Evolutionary conservation across 1,140 invertebrate genomes (phyloP), one percentile per base, ranked within the genome.

Genomic region (Physella acuta): DNA sequence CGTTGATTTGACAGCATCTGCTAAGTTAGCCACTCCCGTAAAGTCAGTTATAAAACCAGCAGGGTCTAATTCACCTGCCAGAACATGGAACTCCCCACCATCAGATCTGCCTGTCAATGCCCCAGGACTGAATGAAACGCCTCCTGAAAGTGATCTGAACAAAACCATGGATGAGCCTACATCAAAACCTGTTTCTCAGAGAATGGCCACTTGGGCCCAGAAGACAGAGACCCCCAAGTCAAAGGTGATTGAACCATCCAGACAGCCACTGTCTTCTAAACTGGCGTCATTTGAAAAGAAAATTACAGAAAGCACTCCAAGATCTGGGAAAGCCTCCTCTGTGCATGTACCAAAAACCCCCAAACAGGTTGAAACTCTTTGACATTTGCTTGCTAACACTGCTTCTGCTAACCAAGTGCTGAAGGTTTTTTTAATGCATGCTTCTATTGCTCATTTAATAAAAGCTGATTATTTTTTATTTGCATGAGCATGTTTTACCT

Each of bases 161-260:
- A 59, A 60, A 8, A 74, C 74, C 33, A 66, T 67, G 8, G 76
- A 76, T 44, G 76, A 76, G 61, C 76, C 73, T 51, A 76, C 78
- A 16, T 56, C 16, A 0, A 75, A 75, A 67, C 75, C 78, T 20
- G 71, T 79, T 5, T 73, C 67, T n/a, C 72, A 76, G 53, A 68
- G 78, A 14, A 44, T 77, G 51, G 73, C 71, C 14, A 55, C 36
- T 31, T 61, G 37, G 73, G 71, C 64, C 20, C 58, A 62, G 70
- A 71, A 68, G 68, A 72, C 68, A 36, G 60, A 73, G 28, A 65
- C 66, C n/a, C 70, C 72, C 3, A 63, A 72, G 56, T 51, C 65
- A 17, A 61, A 60, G 26, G 28, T 63, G 44, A 14, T 59, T 82
- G 68, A 76, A 71, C 65, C 72, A 11, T 68, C 66, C 1, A 37